Evolutionary conservation across 2,888 invertebrate species (phyloP), one percentile per base, ranked within the genome.

Genomic region (Eumacrocentrus americanus): DNA sequence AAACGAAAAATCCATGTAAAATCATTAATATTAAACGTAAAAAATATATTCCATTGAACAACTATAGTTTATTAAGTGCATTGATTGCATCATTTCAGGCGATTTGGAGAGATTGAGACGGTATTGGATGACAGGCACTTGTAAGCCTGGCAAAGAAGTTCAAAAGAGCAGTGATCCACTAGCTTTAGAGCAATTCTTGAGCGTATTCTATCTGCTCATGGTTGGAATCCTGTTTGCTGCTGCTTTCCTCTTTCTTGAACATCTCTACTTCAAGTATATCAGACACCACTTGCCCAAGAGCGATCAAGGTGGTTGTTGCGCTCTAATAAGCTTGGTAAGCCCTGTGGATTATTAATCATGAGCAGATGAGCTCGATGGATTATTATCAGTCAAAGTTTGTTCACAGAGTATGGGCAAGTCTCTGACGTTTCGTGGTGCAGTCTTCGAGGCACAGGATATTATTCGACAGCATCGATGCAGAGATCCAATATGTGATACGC

Each of bases 91-190:
- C n/a, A n/a, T 67, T 67, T 3, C 67, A 90, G 89, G 98, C 44
- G 96, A 98, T 79, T 84, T 99, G 72, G 98, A 99, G 82, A 86
- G 98, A 64, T 85, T 98, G 69, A 88, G 98, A 72, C 90, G 94
- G 76, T 94, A 93, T 80, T 98, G 98, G 98, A 92, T 98, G 90
- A 95, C 97, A 0, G 97, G 98, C 34, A 92, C 95, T 1, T 98
- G 97, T 80, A 91, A 94, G 72, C 93, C 93, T 1, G 94, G 94
- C 66, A 94, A 93, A 78, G 91, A 95, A 80, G 91, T 94, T 80
- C 91, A 94, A 77, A 92, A 93, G 81, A 92, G 92, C 63, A 94
- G 93, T 60, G 95, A 94, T 82, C 92, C 94, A 2, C 82, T 95
- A 69, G 94, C 94, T 7, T 84, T 94, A 69, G 94, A 95, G 81